These are phyloP conservation scores for Erythrolamprus reginae DNA, from an alignment of 2,113 vertebrate species.

Conservation along the genomic window DNA sequence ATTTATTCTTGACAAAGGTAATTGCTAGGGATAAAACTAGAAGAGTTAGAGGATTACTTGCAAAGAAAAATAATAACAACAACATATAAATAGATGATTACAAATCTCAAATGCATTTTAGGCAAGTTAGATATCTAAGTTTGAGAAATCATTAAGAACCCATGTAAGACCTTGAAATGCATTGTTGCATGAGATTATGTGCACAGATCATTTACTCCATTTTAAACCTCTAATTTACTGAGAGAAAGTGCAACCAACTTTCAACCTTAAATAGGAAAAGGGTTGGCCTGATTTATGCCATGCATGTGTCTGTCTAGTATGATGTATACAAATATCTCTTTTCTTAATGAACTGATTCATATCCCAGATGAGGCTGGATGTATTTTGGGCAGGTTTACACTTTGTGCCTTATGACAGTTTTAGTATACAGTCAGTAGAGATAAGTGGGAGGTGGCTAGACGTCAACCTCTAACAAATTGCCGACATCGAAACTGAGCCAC, in stretches of 20 bases:
- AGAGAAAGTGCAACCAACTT: constrained; percentile 43
- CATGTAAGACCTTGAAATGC: constrained; percentile 73
- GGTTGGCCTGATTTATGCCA: constrained; percentile 55
- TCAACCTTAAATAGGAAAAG: constrained; percentile 40
- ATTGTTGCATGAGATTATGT: constrained; percentile 71
- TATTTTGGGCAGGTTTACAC: constrained; percentile 55
- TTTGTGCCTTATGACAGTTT: constrained; percentile 30
- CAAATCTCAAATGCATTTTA: constrained; percentile 32
- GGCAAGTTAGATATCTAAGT: constrained; percentile 43
- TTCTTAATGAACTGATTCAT: constrained; percentile 49
- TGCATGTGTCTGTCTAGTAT: neutral
- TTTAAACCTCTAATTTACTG: constrained; percentile 53
- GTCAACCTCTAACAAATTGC: constrained; percentile 69
- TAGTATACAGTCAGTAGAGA: constrained; percentile 39
- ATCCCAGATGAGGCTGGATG: constrained; percentile 19
- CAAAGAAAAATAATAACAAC: constrained; percentile 35
- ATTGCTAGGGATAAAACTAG: constrained; percentile 21
- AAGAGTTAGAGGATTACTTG: constrained; percentile 40
- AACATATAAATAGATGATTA: constrained; percentile 29
- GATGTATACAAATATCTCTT: constrained; percentile 53
- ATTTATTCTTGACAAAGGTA: constrained; percentile 33
- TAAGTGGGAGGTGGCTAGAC: constrained; percentile 55
- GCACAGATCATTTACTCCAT: constrained; percentile 72
- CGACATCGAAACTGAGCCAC: constrained; percentile 66
- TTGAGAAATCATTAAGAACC: constrained; percentile 58